These are phyloP conservation scores for Troides helena DNA, from an alignment of 2,888 invertebrate species.

Conservation along the genomic window DNA sequence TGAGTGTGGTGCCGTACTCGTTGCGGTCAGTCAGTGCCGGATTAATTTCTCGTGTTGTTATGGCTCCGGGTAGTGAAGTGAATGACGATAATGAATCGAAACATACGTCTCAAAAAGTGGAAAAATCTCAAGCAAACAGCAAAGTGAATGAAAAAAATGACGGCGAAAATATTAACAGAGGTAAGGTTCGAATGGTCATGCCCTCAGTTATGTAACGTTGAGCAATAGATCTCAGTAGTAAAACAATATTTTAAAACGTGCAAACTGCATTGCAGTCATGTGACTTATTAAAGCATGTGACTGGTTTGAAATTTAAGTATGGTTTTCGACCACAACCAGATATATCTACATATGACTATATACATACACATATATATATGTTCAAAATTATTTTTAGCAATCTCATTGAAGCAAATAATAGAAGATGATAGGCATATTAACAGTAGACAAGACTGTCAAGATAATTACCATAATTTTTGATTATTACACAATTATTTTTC, in stretches of 20 bases:
- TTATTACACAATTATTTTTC: too few species aligned
- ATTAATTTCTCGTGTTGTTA: conserved; percentile 80
- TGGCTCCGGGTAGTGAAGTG: conserved; percentile 81
- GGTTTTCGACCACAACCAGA: too few species aligned
- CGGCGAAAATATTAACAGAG: conserved; percentile 70
- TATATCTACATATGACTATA: too few species aligned
- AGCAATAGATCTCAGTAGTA: conserved; percentile 51
- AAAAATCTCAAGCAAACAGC: conserved; percentile 70
- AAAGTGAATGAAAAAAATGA: conserved; percentile 67
- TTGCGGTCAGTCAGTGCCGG: conserved; percentile 74
- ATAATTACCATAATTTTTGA: too few species aligned
- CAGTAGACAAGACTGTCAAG: too few species aligned
- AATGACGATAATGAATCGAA: conserved; percentile 76
- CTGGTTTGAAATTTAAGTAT: conserved; percentile 25
- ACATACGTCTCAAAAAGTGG: conserved; percentile 74
- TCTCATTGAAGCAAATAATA: too few species aligned
- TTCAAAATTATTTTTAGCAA: too few species aligned
- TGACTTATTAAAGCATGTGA: conserved; percentile 68
- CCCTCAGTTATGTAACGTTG: conserved; percentile 76
- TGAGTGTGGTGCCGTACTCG: conserved; percentile 66
- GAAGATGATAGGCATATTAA: too few species aligned
- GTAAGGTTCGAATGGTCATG: conserved; percentile 69
- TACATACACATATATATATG: too few species aligned
- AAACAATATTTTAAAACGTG: conserved; percentile 42
- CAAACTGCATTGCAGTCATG: conserved; percentile 59